These are phyloP conservation scores for Drosophila punjabiensis DNA, from an alignment of 1,140 invertebrate genomes.

Conservation along the genomic window DNA sequence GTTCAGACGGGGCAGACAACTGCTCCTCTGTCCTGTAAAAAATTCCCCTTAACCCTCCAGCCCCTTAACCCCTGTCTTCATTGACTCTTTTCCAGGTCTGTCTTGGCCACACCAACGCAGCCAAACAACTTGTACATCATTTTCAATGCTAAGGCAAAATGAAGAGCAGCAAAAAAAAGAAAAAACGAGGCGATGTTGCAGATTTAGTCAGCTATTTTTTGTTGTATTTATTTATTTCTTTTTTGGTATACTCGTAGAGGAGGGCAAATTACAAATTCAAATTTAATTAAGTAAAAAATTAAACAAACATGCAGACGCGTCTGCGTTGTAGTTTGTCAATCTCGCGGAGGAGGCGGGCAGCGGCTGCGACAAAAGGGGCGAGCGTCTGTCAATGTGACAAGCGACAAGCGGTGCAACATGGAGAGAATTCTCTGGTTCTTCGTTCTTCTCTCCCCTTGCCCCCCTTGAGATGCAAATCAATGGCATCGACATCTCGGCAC, in stretches of 20 bases:
- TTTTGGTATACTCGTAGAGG: slow-evolving; percentile 50
- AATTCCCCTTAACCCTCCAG: not conserved
- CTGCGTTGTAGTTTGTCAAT: slow-evolving; percentile 78
- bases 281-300: slow-evolving; percentile 85
- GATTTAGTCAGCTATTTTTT: slow-evolving; percentile 64
- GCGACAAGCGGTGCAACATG: slow-evolving; percentile 79
- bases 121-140: slow-evolving; percentile 80
- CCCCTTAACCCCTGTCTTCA: slow-evolving; percentile 26
- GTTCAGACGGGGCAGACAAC: slow-evolving; percentile 38
- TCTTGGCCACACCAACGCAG: slow-evolving; percentile 71
- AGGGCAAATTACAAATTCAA: slow-evolving; percentile 82
- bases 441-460: not conserved
- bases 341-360: not conserved
- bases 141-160: slow-evolving; percentile 81
- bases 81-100: slow-evolving; percentile 56
- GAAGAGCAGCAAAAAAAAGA: slow-evolving; percentile 51
- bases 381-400: slow-evolving; percentile 79
- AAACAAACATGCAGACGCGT: slow-evolving; percentile 81
- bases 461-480: slow-evolving; percentile 67
- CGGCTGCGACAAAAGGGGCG: slow-evolving; percentile 1
- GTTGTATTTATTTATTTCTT: slow-evolving; percentile 28
- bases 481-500: slow-evolving; percentile 70
- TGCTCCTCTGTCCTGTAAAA: slow-evolving; percentile 14
- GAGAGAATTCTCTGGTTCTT: slow-evolving; percentile 39
- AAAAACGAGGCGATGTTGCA: slow-evolving; percentile 50